These are phyloP conservation scores for Quiscalus mexicanus DNA, from an alignment of 2,113 vertebrate genomes.

Conservation along the genomic window DNA sequence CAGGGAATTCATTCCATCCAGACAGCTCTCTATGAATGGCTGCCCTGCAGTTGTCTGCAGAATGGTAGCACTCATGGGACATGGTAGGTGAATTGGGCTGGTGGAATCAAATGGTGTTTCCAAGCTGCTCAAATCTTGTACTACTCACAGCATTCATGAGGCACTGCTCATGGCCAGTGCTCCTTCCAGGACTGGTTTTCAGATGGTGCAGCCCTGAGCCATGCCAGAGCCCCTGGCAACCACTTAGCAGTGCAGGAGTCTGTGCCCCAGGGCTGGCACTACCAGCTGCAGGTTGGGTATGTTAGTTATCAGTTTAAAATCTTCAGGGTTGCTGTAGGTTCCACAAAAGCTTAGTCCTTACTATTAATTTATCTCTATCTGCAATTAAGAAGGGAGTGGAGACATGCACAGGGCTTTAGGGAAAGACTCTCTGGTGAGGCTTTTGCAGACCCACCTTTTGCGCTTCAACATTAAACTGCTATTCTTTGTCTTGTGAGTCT, in stretches of 20 bases:
- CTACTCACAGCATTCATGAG: neutral
- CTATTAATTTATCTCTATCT: neutral
- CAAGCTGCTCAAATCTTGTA: neutral
- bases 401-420: neutral
- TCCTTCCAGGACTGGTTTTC: neutral
- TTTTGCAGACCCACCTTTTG: neutral
- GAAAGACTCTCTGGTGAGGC: neutral
- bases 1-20: neutral
- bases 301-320: neutral
- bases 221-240: fast-evolving
- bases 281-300: neutral
- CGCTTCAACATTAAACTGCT: fast-evolving
- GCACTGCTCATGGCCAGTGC: fast-evolving
- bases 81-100: neutral
- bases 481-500: neutral
- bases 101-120: neutral
- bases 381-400: neutral
- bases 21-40: neutral
- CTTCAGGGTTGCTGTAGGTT: neutral
- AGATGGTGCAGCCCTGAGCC: neutral
- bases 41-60: neutral
- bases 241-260: neutral
- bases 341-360: neutral
- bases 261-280: neutral
- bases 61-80: fast-evolving